Conservation (phyloP, 2,797 vertebrate genomes). For the Myripristis jacobus region DNA sequence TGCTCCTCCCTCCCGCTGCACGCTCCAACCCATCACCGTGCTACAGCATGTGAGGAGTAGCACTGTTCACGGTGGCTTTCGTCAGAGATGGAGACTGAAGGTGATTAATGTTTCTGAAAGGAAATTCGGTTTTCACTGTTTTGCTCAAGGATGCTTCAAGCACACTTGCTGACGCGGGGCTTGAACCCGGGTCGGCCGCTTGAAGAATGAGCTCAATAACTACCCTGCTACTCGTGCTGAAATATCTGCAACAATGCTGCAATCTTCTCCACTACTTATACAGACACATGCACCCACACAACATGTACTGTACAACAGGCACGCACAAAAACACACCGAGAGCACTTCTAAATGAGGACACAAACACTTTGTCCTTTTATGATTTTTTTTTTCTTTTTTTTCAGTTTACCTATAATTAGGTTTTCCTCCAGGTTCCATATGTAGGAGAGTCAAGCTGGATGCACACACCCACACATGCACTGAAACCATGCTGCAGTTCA, state of each 20-base stretch:
- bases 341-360: constrained; percentile 12
- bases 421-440: background rate
- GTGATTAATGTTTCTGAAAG: background rate
- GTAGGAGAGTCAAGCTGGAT: constrained; percentile 6
- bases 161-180: no score
- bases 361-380: background rate
- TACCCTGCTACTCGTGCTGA: no score
- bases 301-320: background rate
- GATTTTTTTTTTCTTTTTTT: no score
- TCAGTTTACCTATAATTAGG: background rate
- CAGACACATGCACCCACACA: constrained; percentile 22
- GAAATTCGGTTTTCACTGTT: background rate
- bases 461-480: constrained; percentile 14
- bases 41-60: background rate
- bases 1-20: background rate
- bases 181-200: no score
- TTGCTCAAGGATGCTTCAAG: background rate
- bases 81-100: background rate
- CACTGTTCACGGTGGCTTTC: background rate
- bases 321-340: background rate
- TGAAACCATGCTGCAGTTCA: background rate
- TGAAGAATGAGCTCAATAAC: no score
- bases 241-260: no score
- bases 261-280: constrained; percentile 10
- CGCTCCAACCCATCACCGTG: background rate